These are phyloP conservation scores for Ctenosaura bakeri DNA, from an alignment of 2,797 vertebrate genomes.

Conservation along the genomic window DNA sequence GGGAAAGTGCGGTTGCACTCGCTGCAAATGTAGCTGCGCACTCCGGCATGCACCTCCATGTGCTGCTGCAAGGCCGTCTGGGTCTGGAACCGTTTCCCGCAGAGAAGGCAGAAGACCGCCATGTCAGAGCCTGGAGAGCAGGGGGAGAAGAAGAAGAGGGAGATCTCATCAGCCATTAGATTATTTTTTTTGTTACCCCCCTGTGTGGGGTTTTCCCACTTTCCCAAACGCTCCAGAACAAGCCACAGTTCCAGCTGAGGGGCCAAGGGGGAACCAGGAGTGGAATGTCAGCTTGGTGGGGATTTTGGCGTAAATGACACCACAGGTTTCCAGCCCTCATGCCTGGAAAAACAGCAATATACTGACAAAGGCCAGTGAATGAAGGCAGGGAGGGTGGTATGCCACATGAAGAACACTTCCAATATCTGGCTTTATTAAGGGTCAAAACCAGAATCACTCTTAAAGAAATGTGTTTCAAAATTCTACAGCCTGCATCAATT, in stretches of 20 bases:
- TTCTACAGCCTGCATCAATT: background rate
- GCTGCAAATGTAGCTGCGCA: slow-evolving; percentile 98
- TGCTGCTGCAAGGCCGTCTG: slow-evolving; percentile 99
- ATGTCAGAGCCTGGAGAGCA: slow-evolving; percentile 91
- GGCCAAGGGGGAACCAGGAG: too few relatives aligned
- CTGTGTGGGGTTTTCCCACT: background rate
- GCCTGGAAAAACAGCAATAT: background rate
- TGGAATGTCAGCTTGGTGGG: background rate
- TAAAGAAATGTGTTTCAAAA: background rate
- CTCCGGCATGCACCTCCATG: slow-evolving; percentile 98
- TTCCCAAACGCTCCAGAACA: fast-evolving
- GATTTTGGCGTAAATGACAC: too few relatives aligned
- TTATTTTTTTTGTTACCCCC: too few relatives aligned
- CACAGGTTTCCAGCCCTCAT: background rate
- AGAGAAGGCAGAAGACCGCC: slow-evolving; percentile 99
- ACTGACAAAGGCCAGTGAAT: too few relatives aligned
- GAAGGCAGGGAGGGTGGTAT: too few relatives aligned
- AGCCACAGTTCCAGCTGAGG: background rate
- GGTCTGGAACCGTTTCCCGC: slow-evolving; percentile 98
- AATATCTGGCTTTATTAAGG: too few relatives aligned
- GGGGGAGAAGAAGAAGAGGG: background rate
- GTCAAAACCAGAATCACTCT: background rate
- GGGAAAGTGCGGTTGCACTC: slow-evolving; percentile 98
- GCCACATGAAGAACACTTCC: background rate
- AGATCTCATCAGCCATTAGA: background rate